phyloP scores from a whole-genome alignment of 2,888 invertebrate genomes.

The Plutella xylostella region DNA sequence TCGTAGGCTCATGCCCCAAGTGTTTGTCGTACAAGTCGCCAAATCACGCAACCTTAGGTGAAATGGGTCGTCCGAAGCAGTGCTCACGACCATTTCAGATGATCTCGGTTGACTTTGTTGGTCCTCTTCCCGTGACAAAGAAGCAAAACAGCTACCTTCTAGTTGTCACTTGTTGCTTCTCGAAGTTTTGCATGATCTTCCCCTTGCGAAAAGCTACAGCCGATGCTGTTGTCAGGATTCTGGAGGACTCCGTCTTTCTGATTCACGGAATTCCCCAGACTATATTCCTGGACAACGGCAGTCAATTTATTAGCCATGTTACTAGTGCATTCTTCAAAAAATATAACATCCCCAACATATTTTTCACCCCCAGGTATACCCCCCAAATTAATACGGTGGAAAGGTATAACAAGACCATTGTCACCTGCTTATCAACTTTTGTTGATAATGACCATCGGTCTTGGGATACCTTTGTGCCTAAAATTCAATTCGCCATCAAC shows the following conservation, averaged over 20 bases:
- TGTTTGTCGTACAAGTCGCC: constrained; percentile 15
- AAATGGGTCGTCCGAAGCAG: constrained; percentile 19
- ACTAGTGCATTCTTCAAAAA: not conserved
- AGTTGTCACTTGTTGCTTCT: constrained; percentile 18
- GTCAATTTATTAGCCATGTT: constrained; percentile 3
- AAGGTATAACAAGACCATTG: constrained; percentile 13
- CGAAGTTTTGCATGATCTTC: constrained; percentile 15
- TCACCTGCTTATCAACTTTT: too few relatives aligned
- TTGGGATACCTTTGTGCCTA: constrained; percentile 10
- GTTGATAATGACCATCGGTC: too few relatives aligned
- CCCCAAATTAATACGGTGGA: constrained; percentile 15
- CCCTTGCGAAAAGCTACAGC: constrained; percentile 11
- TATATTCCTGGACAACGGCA: constrained; percentile 9
- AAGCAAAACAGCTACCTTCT: constrained; percentile 15
- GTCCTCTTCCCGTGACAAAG: not conserved
- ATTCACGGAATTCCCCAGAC: constrained; percentile 10
- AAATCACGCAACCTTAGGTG: constrained; percentile 14
- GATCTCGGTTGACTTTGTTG: constrained; percentile 9
- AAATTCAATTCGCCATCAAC: constrained; percentile 16
- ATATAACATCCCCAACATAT: constrained; percentile 7
- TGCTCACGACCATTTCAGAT: constrained; percentile 17
- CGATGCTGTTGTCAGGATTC: constrained; percentile 7
- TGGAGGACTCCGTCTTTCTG: constrained; percentile 18
- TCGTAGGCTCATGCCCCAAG: constrained; percentile 11
- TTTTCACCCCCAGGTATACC: constrained; percentile 7